Base-by-base conservation (phyloP, 1,140 invertebrate genomes). In the Drosophila tristis region DNA sequence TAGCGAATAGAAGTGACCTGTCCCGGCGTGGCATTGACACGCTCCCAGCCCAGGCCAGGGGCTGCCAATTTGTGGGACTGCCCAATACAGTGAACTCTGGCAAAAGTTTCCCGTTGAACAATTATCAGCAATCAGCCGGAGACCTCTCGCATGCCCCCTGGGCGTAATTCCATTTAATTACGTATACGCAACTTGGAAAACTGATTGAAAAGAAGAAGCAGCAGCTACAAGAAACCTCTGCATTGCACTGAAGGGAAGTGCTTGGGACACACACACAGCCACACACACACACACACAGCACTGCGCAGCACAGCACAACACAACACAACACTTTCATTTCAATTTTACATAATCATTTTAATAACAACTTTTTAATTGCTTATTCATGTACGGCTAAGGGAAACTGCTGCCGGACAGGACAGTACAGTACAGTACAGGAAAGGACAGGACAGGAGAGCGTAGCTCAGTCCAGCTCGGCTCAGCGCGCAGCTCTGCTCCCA, bases 281-380 rank as follows among this genome's bases (percentile, higher is more conserved):
- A 39, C 35, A 39, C 35, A 35, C 31, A 39, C 26, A 43, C 51
- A 44, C 53, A 35, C 9, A 4, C 9, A 11, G 1, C 9, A 1
- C 20, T 20, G 20, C 20, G 20, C 20, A 16, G 16, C 16, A 16
- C 9, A 39, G 13, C 57, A 16, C 53, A 57, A 43, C 55, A 67
- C 56, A 35, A 45, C 56, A 61, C 56, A 74, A 35, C 74, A 68
- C 60, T 78, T 70, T 87, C 61, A 67, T 68, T 77, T 77, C 76
- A 79, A 77, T 84, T 82, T 79, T 70, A 82, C 79, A 89, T 89
- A 84, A 84, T 89, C 67, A 87, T 84, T 89, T 89, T 89, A 89
- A 89, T 89, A 89, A 89, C 84, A 89, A 89, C 79, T 89, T 89
- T 89, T 82, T 89, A 89, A 89, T 89, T 89, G 84, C 84, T 89